A percentile compares a stretch with the other conserved stretches of the same genome.
phyloP scores from a whole-genome alignment of 2,797 vertebrate genomes.

The Poliocrania exsul region DNA sequence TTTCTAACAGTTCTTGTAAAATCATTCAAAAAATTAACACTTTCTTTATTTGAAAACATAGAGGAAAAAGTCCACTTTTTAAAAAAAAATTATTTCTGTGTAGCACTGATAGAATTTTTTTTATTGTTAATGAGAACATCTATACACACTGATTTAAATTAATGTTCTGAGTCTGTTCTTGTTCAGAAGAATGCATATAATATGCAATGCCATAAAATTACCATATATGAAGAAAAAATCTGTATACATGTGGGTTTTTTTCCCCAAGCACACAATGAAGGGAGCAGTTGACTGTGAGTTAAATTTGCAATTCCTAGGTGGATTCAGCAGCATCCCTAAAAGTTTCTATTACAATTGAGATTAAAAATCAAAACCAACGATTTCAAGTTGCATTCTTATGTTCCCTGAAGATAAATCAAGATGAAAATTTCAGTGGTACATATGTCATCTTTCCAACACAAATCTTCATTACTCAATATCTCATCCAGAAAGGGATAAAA shows the following conservation, averaged over 20 bases:
- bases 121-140: not conserved
- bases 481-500: not conserved
- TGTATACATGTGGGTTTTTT: not conserved
- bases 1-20: not conserved
- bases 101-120: fast-evolving
- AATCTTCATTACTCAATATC: not conserved
- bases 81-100: not conserved
- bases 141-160: not conserved
- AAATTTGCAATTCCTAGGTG: not conserved
- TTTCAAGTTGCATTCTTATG: not conserved
- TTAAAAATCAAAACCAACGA: not conserved
- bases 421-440: not conserved
- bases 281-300: not conserved
- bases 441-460: not conserved
- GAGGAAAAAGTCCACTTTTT: not conserved
- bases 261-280: fast-evolving
- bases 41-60: not conserved
- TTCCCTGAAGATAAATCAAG: not conserved
- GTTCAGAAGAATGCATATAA: not conserved
- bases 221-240: not conserved
- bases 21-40: fast-evolving
- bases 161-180: not conserved
- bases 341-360: not conserved
- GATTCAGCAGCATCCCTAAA: not conserved
- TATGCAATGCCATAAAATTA: not conserved